Evolutionary conservation across 2,113 vertebrate genomes (phyloP).

Genomic region (Nyctibius bracteatus): DNA sequence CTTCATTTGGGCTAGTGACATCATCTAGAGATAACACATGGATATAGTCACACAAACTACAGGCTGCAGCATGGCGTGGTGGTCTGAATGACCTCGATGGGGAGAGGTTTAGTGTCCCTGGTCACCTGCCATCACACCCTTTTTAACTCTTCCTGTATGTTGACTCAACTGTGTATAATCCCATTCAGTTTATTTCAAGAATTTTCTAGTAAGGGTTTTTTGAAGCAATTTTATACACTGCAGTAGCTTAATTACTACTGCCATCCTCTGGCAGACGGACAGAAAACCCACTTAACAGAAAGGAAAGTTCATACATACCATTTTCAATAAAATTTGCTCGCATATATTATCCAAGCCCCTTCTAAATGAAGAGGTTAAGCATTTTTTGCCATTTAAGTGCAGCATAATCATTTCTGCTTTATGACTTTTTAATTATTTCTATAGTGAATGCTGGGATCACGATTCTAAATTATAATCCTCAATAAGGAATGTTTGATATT

Average conservation of each 20-base stretch:
- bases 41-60: neutral
- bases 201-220: neutral
- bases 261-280: neutral
- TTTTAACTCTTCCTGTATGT: neutral
- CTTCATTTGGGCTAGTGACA: slow-evolving; percentile 7
- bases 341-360: neutral
- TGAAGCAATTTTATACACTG: neutral
- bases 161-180: neutral
- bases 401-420: neutral
- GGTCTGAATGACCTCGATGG: rapidly evolving
- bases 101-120: neutral
- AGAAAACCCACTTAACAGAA: neutral
- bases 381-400: neutral
- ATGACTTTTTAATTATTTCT: neutral
- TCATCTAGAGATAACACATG: slow-evolving; percentile 70
- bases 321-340: neutral
- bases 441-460: neutral
- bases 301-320: neutral
- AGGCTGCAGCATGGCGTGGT: neutral
- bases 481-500: neutral
- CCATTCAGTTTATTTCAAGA: no score
- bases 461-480: no score
- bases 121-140: neutral
- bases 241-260: neutral
- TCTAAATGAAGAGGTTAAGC: neutral